Percentiles rank a stretch among this genome's conserved stretches.
phyloP scores from a whole-genome alignment of 2,888 invertebrate species.

The Caenorhabditis drosophilae region DNA sequence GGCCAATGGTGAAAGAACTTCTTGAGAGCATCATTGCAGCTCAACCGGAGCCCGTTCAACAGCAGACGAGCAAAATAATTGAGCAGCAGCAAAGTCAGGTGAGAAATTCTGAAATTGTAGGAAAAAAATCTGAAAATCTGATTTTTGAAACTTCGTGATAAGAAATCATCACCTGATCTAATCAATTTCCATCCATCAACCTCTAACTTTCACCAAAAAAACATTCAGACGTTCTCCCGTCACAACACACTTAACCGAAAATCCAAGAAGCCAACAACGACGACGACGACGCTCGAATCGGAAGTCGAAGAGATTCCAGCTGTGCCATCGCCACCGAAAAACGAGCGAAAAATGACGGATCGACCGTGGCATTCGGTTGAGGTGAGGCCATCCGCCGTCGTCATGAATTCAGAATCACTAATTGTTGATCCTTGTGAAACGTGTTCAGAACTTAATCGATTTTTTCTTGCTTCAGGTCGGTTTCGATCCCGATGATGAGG shows the following conservation, averaged over 20 bases:
- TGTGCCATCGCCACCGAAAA: conserved; percentile 19
- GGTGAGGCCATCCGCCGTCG: no score
- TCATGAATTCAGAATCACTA: no score
- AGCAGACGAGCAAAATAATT: conserved; percentile 62
- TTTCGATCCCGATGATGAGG: conserved; percentile 61
- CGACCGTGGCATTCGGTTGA: conserved; percentile 45
- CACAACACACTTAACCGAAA: conserved; percentile 17
- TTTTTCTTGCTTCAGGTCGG: conserved; percentile 51
- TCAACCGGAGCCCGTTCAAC: conserved; percentile 60
- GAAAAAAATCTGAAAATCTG: no score
- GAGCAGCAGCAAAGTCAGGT: conserved; percentile 54
- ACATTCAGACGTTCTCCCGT: conserved; percentile 30
- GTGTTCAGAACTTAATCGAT: no score
- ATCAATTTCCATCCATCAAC: no score
- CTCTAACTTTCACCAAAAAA: no score
- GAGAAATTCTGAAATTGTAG: not conserved
- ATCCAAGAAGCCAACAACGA: not conserved
- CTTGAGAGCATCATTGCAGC: conserved; percentile 54
- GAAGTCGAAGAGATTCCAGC: conserved; percentile 31
- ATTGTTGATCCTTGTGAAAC: no score
- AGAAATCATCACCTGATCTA: no score
- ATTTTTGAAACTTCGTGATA: no score
- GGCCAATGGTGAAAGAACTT: conserved; percentile 67
- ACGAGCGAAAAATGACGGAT: conserved; percentile 23
- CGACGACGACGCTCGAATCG: not conserved